Base-by-base conservation (phyloP, 2,113 vertebrate genomes). In the Terrapene triunguis region DNA sequence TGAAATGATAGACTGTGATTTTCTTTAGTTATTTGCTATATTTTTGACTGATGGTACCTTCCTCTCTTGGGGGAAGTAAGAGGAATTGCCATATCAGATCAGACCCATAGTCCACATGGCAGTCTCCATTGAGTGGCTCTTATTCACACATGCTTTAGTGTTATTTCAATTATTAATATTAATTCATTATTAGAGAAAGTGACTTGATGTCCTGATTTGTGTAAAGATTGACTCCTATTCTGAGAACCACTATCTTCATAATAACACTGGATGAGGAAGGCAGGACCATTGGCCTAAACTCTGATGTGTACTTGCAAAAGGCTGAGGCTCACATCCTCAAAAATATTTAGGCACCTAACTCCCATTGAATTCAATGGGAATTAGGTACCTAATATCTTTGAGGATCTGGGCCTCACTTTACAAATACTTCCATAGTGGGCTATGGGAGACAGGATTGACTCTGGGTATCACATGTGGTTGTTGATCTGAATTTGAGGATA, bases 31-130 rank as follows among this genome's bases (percentile, higher is more conserved):
- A 69, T 16, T 1, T n/a, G 19, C 65, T 69, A n/a, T 69, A 38
- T 69, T 38, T 65, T n/a, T 35, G 32, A 19, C 35, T 69, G 62
- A 17, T 65, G 62, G 16, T 69, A 35, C 32, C 14, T 35, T n/a
- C 62, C 14, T 17, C 35, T 19, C 35, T 69, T 69, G 65, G 35
- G 35, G 35, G 65, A 38, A 69, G 65, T 38, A 38, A 38, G 35
- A 94, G 2, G 88, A 85, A 55, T 29, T 0, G 29, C 29, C 83
- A 84, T 38, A 86, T 59, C 32, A 8, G 3, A 6, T 59, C 17
- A 74, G 38, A 79, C 3, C 5, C 50, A 65, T 25, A 65, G 3
- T 7, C 55, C 0, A 1, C 14, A 1, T 10, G 2, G 0, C 3
- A 35, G 13, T 57, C n/a, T 2, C 84, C 59, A 74, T 81, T 17